Percentiles rank a stretch among this genome's conserved stretches.
These are phyloP conservation scores for Heloderma charlesbogerti DNA, from an alignment of 2,113 vertebrate genomes.

Conservation along the genomic window DNA sequence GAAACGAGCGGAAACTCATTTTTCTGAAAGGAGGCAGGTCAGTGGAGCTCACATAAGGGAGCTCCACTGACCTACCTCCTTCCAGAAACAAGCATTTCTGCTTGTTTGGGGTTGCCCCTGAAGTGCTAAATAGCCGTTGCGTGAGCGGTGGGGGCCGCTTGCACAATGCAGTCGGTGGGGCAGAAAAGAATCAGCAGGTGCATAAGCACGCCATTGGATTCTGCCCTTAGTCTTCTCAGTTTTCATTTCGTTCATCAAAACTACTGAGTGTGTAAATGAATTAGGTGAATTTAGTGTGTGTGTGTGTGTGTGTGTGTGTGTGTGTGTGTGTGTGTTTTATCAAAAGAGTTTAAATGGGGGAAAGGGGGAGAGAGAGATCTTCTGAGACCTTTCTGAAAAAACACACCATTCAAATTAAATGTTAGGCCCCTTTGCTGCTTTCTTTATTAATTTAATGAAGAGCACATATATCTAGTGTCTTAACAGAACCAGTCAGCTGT, in stretches of 20 bases:
- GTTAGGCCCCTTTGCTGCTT: slow-evolving; percentile 34
- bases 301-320: background rate
- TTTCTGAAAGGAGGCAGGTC: too few species aligned
- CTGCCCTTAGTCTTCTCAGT: slow-evolving; percentile 27
- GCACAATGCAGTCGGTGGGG: too few species aligned
- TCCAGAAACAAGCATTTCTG: too few species aligned
- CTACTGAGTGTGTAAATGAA: slow-evolving; percentile 36
- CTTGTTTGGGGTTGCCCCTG: too few species aligned
- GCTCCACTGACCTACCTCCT: too few species aligned
- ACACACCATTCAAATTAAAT: slow-evolving; percentile 49
- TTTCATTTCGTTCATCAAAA: slow-evolving; percentile 61
- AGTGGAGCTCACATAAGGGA: too few species aligned
- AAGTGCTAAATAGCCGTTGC: too few species aligned
- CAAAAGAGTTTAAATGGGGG: slow-evolving; percentile 43
- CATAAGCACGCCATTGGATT: too few species aligned
- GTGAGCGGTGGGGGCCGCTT: too few species aligned
- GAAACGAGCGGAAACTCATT: too few species aligned
- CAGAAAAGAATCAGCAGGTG: too few species aligned
- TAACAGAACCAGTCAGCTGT: slow-evolving; percentile 43
- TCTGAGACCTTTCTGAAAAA: slow-evolving; percentile 48
- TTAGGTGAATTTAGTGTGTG: slow-evolving; percentile 29
- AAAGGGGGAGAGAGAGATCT: slow-evolving; percentile 33
- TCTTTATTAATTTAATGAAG: slow-evolving; percentile 49
- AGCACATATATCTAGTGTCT: slow-evolving; percentile 42
- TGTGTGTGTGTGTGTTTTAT: background rate